phyloP scores from a whole-genome alignment of 2,888 invertebrate genomes.

The Apamea sordens region DNA sequence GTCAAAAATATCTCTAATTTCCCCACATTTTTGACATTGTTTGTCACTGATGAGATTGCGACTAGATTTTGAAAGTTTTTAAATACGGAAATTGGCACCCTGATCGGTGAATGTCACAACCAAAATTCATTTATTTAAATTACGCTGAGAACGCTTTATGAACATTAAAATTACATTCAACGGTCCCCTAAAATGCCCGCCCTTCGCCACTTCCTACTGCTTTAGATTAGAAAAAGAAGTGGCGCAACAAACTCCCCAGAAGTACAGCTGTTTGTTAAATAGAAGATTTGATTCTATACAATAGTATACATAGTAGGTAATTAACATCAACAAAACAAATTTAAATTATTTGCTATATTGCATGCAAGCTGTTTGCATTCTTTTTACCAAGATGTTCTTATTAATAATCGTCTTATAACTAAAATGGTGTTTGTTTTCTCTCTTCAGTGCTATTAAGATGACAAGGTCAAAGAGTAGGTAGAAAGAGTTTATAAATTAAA shows the following conservation, averaged over 20 bases:
- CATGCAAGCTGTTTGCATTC: background rate
- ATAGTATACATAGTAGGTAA: background rate
- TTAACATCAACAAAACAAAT: background rate
- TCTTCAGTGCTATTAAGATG: slow-evolving; percentile 9
- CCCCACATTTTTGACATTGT: no score
- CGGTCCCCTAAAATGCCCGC: no score
- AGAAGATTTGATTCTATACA: background rate
- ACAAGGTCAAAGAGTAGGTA: slow-evolving; percentile 29
- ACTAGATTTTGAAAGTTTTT: no score
- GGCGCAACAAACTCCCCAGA: background rate
- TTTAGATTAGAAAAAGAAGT: background rate
- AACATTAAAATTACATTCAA: background rate
- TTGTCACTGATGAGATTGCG: no score
- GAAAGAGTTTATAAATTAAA: slow-evolving; percentile 4
- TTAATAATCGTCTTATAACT: background rate
- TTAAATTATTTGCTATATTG: background rate
- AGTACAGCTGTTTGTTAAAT: background rate
- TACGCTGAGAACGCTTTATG: background rate
- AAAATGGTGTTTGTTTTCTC: background rate
- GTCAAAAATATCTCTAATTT: no score
- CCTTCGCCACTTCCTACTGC: background rate
- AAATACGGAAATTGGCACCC: background rate
- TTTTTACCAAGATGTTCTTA: background rate
- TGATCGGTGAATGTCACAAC: background rate
- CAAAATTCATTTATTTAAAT: background rate